Conservation (phyloP, 2,113 vertebrate genomes). For the Muscicapa adusta region DNA sequence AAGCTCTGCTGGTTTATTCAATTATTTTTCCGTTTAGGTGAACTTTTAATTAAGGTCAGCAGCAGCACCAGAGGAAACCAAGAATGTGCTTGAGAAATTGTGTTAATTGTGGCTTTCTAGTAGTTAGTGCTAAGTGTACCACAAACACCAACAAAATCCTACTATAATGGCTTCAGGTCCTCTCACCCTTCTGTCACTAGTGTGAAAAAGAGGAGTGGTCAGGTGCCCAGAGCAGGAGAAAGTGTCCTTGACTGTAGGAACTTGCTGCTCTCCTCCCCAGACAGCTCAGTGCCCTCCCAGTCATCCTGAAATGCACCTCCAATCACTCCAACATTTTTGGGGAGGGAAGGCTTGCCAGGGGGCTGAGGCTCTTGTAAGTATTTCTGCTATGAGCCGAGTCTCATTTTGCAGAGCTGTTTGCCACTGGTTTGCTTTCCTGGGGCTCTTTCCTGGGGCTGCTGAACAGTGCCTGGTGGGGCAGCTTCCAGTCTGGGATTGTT, state of each 20-base stretch:
- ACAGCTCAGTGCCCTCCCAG: neutral
- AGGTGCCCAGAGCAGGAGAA: neutral
- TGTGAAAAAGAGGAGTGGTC: neutral
- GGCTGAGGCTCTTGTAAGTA: neutral
- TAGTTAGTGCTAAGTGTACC: neutral
- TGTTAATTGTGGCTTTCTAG: neutral
- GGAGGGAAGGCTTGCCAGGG: neutral
- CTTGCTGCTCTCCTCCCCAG: neutral
- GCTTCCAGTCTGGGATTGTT: neutral
- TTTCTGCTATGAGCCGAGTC: neutral
- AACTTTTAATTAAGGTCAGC: constrained; percentile 10
- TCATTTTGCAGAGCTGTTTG: neutral
- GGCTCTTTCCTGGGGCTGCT: neutral
- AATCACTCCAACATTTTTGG: neutral
- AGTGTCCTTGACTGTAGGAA: neutral
- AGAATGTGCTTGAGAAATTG: constrained; percentile 11
- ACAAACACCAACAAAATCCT: neutral
- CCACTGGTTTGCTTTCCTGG: neutral
- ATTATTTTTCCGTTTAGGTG: neutral
- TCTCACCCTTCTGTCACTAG: neutral
- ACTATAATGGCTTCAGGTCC: neutral
- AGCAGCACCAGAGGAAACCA: constrained; percentile 3
- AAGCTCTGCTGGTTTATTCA: neutral
- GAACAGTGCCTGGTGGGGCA: neutral
- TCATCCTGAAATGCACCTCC: neutral